Evolutionary conservation across 1,140 invertebrate species (phyloP), one percentile per base, ranked within the genome.

Genomic region (Platyscapa corneri): DNA sequence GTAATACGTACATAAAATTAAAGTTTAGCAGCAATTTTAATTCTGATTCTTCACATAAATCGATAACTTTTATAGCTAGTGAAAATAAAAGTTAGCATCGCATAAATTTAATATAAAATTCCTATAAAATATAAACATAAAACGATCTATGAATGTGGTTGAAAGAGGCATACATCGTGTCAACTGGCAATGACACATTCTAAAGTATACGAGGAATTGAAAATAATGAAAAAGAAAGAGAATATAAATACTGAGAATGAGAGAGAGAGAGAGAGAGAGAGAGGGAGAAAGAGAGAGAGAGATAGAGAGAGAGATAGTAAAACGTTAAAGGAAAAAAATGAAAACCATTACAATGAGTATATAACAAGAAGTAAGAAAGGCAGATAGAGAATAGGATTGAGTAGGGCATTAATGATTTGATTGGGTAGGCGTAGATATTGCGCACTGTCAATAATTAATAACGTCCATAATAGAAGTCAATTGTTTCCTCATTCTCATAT

Each of bases 71-170:
- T 90, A 89, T 87, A 90, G 81, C 75, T 39, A 60, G 75, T 86
- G 85, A 87, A 89, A 91, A 89, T 91, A 91, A 91, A 91, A 90
- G 81, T 89, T 85, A 87, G 83, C 56, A 76, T 86, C 70, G 88
- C 88, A 85, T 91, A 91, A 91, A 91, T 91, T 91, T 91, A 90
- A 90, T 91, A 90, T 86, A 88, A 89, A 91, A 90, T 87, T 91
- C 90, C 88, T 88, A 90, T 90, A 89, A 89, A 90, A 85, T 86
- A 87, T 90, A 91, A 90, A 89, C 88, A 88, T 90, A 90, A 90
- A 88, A 87, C 83, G n/a, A 84, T 65, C 53, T 53, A 30, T 2
- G 3, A 32, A 32, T 53, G 76, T 65, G 56, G 64, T 37, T 64
- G 74, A 42, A 53, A 60, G 16, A 56, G 81, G 82, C 30, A 79